Evolutionary conservation across 2,113 vertebrate genomes (phyloP).

Genomic region (Ammodytes marinus): DNA sequence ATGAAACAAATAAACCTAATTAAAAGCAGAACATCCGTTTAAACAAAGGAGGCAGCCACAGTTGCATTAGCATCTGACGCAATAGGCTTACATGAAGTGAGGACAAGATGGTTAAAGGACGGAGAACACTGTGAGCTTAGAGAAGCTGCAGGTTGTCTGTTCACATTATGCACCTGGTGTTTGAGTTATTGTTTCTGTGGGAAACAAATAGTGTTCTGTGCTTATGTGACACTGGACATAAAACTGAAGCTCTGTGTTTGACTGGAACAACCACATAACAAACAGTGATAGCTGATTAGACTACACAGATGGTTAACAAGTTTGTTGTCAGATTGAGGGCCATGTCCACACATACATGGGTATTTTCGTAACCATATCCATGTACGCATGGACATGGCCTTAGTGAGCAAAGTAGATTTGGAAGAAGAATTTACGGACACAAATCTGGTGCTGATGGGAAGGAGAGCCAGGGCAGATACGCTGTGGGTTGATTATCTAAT

Average conservation of each 20-base stretch:
- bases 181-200: neutral
- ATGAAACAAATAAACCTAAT: slow-evolving; percentile 28
- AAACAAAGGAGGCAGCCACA: slow-evolving; percentile 19
- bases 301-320: too few relatives aligned
- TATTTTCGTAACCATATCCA: too few relatives aligned
- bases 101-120: slow-evolving; percentile 5
- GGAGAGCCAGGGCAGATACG: too few relatives aligned
- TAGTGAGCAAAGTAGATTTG: too few relatives aligned
- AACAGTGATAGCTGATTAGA: neutral
- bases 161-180: slow-evolving; percentile 16
- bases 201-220: slow-evolving; percentile 26
- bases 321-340: too few relatives aligned
- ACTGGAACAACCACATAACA: neutral
- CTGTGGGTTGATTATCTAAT: too few relatives aligned
- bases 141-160: slow-evolving; percentile 11
- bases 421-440: too few relatives aligned
- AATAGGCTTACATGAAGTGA: neutral
- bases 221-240: slow-evolving; percentile 7
- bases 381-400: too few relatives aligned
- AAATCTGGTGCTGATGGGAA: too few relatives aligned
- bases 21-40: slow-evolving; percentile 21
- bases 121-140: slow-evolving; percentile 12
- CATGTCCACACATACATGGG: too few relatives aligned
- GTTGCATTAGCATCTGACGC: slow-evolving; percentile 5
- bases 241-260: slow-evolving; percentile 6